Evolutionary conservation across 2,888 invertebrate genomes (phyloP), one percentile per base, ranked within the genome.

Genomic region (Eremobia ochroleuca): DNA sequence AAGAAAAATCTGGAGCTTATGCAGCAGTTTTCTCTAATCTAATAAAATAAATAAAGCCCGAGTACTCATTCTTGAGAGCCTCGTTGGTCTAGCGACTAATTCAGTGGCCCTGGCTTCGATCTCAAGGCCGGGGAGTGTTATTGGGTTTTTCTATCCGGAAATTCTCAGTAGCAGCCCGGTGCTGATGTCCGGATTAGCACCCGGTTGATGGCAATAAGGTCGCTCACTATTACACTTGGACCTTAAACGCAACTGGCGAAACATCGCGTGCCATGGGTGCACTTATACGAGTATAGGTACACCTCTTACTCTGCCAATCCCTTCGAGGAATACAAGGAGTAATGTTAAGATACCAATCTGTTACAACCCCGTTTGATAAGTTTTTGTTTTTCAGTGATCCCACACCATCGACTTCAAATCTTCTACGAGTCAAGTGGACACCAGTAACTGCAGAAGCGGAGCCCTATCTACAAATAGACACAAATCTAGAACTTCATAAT

Each of bases 351-450:
- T 15, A 64, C 61, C 8, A 65, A n/a, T 11, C n/a, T 66, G 13
- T 66, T 43, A 31, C 0, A 31, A 4, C 31, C 21, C 21, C 49
- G 25, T 31, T 31, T 71, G 11, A 69, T 11, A 31, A 71, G n/a
- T 71, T 61, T 43, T 25, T 15, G 15, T 21, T 28, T 85, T 85
- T 21, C 74, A 83, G 86, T 1, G 55, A 82, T 18, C 85, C 83
- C 0, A 85, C 83, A 21, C 83, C 83, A 11, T 21, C 31, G 1
- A 18, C 55, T 0, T 65, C 83, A 49, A 18, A 46, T 37, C 31
- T 81, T n/a, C 43, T 73, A 5, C 67, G 70, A 15, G 64, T 72
- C 13, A 64, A 34, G 8, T 84, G 82, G 83, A 58, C 49, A 0
- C 66, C 86, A 1, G 52, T 75, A 4, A 72, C 74, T 1, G 4